Percentiles rank a stretch among this genome's conserved stretches.
These are phyloP conservation scores for Phenacoccus solenopsis DNA, from an alignment of 1,140 invertebrate species.

Conservation along the genomic window DNA sequence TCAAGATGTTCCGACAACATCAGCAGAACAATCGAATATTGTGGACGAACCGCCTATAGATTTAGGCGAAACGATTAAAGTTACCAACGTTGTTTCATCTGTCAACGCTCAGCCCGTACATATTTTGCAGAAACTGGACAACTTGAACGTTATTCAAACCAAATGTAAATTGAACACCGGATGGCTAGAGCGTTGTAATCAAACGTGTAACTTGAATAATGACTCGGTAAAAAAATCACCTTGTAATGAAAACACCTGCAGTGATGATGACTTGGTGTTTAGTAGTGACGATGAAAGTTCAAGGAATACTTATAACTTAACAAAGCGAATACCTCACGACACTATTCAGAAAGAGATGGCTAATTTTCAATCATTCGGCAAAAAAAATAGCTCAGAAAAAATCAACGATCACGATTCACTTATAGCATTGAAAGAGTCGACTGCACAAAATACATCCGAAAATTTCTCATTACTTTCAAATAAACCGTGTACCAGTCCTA, in stretches of 20 bases:
- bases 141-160: conserved; percentile 25
- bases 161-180: conserved; percentile 24
- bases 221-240: conserved; percentile 30
- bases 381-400: not conserved
- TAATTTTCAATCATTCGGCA: not conserved
- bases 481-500: too few relatives aligned
- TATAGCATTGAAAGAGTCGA: too few relatives aligned
- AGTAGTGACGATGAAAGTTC: conserved; percentile 22
- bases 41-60: conserved; percentile 15
- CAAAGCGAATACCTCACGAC: conserved; percentile 2
- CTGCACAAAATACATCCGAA: too few relatives aligned
- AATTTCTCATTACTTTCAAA: too few relatives aligned
- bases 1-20: not conserved
- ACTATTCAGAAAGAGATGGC: not conserved
- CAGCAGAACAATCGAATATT: not conserved
- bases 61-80: conserved; percentile 23
- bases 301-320: conserved; percentile 24
- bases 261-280: conserved; percentile 19
- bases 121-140: conserved; percentile 31
- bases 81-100: conserved; percentile 25
- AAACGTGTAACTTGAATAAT: conserved; percentile 21
- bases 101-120: conserved; percentile 32
- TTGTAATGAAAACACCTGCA: conserved; percentile 26
- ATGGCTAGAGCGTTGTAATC: conserved; percentile 40
- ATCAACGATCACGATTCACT: too few relatives aligned